These are phyloP conservation scores for Pogonognathellus flavescens DNA, from an alignment of 1,140 invertebrate species.

Conservation along the genomic window DNA sequence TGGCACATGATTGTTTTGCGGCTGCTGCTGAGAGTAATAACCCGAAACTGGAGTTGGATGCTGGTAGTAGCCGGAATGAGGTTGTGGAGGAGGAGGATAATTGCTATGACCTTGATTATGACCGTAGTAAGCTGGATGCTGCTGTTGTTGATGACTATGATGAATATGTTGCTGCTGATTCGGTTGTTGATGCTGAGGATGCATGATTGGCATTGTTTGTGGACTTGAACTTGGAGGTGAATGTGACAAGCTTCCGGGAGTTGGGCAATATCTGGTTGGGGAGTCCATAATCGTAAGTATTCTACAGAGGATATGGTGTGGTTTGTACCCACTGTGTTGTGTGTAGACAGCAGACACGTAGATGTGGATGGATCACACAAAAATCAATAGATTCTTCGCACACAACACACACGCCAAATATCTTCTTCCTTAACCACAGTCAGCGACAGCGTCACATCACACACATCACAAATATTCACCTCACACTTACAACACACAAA, in stretches of 20 bases:
- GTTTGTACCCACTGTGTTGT: too few species aligned
- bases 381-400: too few species aligned
- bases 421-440: too few species aligned
- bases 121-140: neutral
- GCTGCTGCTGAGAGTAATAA: conserved; percentile 42
- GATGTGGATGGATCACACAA: too few species aligned
- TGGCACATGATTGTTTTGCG: conserved; percentile 55
- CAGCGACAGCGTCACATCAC: too few species aligned
- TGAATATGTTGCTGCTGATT: conserved; percentile 29
- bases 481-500: too few species aligned
- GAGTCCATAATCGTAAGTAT: conserved; percentile 8
- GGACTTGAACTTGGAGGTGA: conserved; percentile 5
- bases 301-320: too few species aligned
- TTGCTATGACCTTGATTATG: conserved; percentile 14
- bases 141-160: neutral
- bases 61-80: conserved; percentile 41
- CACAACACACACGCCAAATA: too few species aligned
- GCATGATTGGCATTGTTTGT: conserved; percentile 46
- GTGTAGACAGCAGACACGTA: too few species aligned
- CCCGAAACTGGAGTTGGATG: conserved; percentile 30
- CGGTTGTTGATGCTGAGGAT: conserved; percentile 18
- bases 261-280: conserved; percentile 21
- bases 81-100: conserved; percentile 27
- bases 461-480: too few species aligned
- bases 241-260: conserved; percentile 29